Evolutionary conservation across 2,888 invertebrate genomes (phyloP).

Genomic region (Pachydiplax longipennis): DNA sequence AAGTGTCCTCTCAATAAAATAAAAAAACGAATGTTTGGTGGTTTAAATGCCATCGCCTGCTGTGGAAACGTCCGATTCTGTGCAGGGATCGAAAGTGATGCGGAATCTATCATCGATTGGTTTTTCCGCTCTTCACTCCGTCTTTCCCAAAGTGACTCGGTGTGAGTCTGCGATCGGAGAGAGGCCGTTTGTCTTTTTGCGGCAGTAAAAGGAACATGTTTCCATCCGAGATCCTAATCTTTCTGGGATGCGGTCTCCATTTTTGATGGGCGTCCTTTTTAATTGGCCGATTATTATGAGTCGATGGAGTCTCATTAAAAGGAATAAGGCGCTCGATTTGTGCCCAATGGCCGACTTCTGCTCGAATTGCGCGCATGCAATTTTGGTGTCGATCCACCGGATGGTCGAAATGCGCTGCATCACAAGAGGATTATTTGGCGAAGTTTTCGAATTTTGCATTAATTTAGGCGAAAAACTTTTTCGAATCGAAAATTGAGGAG

Average conservation of each 20-base stretch:
- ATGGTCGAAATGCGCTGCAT: not conserved
- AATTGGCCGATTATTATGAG: not conserved
- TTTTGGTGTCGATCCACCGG: not conserved
- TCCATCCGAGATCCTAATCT: not conserved
- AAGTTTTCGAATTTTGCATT: no score
- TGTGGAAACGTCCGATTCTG: not conserved
- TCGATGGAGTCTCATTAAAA: not conserved
- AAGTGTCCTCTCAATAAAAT: no score
- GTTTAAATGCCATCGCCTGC: not conserved
- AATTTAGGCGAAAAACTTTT: no score
- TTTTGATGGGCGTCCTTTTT: not conserved
- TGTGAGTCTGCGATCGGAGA: not conserved
- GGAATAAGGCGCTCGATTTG: not conserved
- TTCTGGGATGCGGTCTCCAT: not conserved
- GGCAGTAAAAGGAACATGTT: not conserved
- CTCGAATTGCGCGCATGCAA: not conserved
- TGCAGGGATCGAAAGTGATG: not conserved
- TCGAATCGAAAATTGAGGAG: no score
- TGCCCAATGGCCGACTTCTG: not conserved
- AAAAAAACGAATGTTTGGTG: no score
- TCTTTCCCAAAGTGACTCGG: not conserved
- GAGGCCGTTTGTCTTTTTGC: not conserved
- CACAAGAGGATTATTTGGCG: no score
- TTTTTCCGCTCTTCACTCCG: not conserved
- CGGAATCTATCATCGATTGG: not conserved